Evolutionary conservation across 2,888 invertebrate species (phyloP).

Genomic region (Octonoba sinensis): DNA sequence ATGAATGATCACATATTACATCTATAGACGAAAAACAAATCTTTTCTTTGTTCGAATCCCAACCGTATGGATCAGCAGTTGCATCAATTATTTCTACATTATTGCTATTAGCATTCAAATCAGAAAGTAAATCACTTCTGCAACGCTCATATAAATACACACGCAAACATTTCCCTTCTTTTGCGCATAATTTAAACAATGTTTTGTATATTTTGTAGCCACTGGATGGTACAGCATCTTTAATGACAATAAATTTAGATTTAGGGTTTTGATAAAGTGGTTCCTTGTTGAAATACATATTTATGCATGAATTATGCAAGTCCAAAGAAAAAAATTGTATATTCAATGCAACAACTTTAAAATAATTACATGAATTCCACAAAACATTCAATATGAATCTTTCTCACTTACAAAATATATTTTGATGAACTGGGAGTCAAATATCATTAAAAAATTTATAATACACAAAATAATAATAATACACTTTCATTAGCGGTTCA

Average conservation of each 20-base stretch:
- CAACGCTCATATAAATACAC: constrained; percentile 14
- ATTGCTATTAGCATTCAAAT: neutral
- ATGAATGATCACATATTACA: neutral
- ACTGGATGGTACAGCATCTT: constrained; percentile 7
- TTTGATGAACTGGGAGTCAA: neutral
- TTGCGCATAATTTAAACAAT: constrained; percentile 16
- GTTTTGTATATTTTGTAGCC: constrained; percentile 35
- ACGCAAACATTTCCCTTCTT: constrained; percentile 7
- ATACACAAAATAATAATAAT: constrained; percentile 20
- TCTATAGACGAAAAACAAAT: constrained; percentile 5
- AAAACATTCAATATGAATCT: neutral
- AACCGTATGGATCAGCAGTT: constrained; percentile 26
- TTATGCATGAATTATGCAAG: neutral
- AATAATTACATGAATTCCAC: no score
- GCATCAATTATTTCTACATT: constrained; percentile 14
- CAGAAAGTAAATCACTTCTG: constrained; percentile 16
- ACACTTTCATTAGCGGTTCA: constrained; percentile 26
- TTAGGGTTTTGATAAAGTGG: constrained; percentile 27
- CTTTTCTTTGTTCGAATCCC: constrained; percentile 5
- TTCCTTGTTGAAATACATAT: constrained; percentile 38
- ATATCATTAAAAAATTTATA: no score
- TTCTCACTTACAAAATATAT: constrained; percentile 27
- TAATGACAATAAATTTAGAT: constrained; percentile 41
- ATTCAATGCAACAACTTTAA: no score
- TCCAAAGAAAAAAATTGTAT: no score